These are phyloP conservation scores for Spatulosminthurus flaviceps DNA, from an alignment of 2,888 invertebrate species.

Conservation along the genomic window DNA sequence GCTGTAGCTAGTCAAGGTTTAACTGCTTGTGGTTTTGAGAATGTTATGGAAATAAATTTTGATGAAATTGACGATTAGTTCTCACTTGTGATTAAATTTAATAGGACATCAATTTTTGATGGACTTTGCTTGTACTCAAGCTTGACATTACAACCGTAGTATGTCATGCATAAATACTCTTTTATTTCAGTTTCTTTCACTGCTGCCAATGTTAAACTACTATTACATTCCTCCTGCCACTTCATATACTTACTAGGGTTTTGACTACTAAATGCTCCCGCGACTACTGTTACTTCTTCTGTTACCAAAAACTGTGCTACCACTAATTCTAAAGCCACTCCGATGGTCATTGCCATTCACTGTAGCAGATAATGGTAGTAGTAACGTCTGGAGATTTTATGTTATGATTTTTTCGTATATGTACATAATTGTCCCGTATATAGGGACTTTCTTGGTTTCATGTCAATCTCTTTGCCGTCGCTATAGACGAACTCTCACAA, in stretches of 20 bases:
- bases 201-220: no score
- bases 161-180: neutral
- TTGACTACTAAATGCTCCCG: neutral
- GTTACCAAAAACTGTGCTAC: no score
- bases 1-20: slow-evolving; percentile 19
- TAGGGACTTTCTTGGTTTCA: no score
- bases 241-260: neutral
- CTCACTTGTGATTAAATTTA: slow-evolving; percentile 32
- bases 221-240: neutral
- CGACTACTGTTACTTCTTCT: neutral
- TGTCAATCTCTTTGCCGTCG: no score
- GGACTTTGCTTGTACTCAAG: slow-evolving; percentile 21
- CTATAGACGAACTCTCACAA: no score
- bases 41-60: slow-evolving; percentile 29
- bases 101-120: slow-evolving; percentile 34
- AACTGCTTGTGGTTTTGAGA: neutral
- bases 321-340: neutral
- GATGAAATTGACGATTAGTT: slow-evolving; percentile 32
- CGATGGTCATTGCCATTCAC: slow-evolving; percentile 9
- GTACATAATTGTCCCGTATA: neutral
- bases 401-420: neutral
- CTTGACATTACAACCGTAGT: neutral
- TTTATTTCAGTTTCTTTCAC: slow-evolving; percentile 12
- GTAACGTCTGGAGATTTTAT: slow-evolving; percentile 4
- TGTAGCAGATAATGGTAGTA: neutral